Evolutionary conservation across 2,113 vertebrate genomes (phyloP).

Genomic region (Crotalus viridis): DNA sequence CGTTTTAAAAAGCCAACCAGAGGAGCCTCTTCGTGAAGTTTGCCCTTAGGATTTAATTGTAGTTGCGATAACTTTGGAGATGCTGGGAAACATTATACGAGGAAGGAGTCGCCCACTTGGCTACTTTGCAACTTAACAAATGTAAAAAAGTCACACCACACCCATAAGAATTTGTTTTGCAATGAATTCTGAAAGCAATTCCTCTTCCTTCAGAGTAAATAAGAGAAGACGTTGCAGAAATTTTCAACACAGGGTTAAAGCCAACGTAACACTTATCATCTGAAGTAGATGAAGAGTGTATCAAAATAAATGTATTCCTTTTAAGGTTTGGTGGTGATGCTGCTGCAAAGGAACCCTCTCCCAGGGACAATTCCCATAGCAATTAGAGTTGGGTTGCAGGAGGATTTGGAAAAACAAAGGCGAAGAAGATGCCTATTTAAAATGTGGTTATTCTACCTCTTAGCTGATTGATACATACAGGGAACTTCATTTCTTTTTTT

Average conservation of each 20-base stretch:
- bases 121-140: not conserved
- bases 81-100: not conserved
- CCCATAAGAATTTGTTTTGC: not conserved
- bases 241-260: not conserved
- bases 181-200: not conserved
- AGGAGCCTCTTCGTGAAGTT: not conserved
- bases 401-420: not conserved
- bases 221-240: not conserved
- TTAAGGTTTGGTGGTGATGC: not conserved
- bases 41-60: not conserved
- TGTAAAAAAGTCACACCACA: not conserved
- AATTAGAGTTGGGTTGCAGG: not conserved
- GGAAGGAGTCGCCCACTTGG: not conserved
- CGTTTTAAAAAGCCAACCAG: not conserved
- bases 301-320: not conserved
- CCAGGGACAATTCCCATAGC: too few relatives aligned
- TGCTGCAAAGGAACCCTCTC: not conserved
- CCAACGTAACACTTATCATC: not conserved
- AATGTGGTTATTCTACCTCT: not conserved
- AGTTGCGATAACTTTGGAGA: not conserved
- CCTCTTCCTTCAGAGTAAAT: not conserved
- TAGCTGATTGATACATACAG: not conserved
- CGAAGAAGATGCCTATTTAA: not conserved
- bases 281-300: not conserved
- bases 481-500: not conserved